phyloP scores from a whole-genome alignment of 2,113 vertebrate genomes.

The Clarias gariepinus region DNA sequence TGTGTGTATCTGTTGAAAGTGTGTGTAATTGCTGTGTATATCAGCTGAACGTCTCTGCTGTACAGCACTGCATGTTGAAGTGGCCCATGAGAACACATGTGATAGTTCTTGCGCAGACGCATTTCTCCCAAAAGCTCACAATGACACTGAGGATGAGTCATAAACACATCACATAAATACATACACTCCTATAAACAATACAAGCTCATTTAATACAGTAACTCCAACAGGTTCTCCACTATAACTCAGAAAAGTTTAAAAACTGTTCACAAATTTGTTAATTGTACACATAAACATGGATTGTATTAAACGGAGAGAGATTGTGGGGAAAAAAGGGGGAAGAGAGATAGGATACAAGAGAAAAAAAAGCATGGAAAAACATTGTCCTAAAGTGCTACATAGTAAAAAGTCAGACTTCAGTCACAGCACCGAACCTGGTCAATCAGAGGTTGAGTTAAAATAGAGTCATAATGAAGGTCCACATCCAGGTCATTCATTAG shows the following conservation, averaged over 20 bases:
- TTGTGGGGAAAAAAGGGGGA: neutral
- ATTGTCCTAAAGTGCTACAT: slow-evolving; percentile 28
- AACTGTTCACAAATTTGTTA: neutral
- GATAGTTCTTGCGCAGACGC: slow-evolving; percentile 5
- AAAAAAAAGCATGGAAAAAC: neutral
- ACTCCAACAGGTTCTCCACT: slow-evolving; percentile 29
- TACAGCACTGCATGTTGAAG: slow-evolving; percentile 14
- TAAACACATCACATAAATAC: slow-evolving; percentile 10
- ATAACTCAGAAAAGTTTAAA: slow-evolving; percentile 10
- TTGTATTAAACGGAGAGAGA: neutral
- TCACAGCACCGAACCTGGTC: neutral
- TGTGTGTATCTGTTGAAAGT: neutral
- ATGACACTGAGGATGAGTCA: slow-evolving; percentile 24
- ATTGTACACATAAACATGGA: slow-evolving; percentile 12
- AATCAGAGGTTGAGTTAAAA: neutral
- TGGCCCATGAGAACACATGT: neutral
- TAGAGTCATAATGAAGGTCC: neutral
- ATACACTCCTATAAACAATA: slow-evolving; percentile 45
- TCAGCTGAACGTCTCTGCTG: slow-evolving; percentile 26
- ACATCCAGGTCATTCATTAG: neutral
- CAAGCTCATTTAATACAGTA: slow-evolving; percentile 48
- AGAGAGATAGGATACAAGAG: neutral
- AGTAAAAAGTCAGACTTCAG: neutral
- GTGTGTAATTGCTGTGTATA: slow-evolving; percentile 12
- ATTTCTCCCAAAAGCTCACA: slow-evolving; percentile 23